Evolutionary conservation across 2,113 vertebrate species (phyloP).

Genomic region (Caracal caracal): DNA sequence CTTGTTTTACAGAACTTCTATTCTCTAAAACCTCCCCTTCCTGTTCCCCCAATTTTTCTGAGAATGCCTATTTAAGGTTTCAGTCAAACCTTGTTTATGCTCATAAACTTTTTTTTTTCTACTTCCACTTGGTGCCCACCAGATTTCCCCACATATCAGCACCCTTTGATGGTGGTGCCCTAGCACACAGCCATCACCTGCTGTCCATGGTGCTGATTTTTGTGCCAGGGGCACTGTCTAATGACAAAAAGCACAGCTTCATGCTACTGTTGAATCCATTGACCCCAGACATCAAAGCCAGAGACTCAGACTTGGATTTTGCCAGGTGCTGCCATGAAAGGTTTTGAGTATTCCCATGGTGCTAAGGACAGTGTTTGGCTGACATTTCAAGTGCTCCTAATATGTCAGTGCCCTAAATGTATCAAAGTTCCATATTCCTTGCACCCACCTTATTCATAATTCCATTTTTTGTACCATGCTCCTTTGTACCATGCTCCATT

Average conservation of each 20-base stretch:
- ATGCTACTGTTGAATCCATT: background rate
- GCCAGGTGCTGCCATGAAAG: background rate
- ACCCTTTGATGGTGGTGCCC: background rate
- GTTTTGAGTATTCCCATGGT: background rate
- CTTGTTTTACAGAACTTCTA: background rate
- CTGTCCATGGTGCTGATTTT: slow-evolving; percentile 73
- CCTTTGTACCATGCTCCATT: background rate
- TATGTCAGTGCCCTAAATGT: background rate
- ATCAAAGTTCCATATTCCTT: background rate
- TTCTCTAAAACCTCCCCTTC: background rate
- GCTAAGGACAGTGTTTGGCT: background rate
- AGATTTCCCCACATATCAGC: background rate
- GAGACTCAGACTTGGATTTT: background rate
- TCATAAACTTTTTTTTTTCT: background rate
- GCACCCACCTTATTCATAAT: background rate
- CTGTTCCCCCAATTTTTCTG: background rate
- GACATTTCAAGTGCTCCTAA: background rate
- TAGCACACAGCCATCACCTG: fast-evolving
- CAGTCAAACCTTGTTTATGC: background rate
- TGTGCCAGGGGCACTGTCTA: background rate
- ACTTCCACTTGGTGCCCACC: background rate
- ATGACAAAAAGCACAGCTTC: background rate
- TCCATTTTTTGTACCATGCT: background rate
- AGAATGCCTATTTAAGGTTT: background rate
- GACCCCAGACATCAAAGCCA: background rate